Evolutionary conservation across 2,888 invertebrate species (phyloP).

Genomic region (Diaphora mendica): DNA sequence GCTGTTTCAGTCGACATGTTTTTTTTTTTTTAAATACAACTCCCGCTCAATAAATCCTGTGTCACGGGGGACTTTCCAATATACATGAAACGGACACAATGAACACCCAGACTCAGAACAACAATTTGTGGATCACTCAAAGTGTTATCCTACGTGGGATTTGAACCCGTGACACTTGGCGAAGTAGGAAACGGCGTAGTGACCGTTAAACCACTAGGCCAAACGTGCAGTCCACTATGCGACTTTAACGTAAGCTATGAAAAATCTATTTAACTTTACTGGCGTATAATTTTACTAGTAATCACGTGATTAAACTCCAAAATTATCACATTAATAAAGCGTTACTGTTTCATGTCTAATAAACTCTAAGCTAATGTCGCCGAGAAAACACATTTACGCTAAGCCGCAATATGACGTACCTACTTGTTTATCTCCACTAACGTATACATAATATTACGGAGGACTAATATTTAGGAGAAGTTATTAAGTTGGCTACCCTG

Average conservation of each 20-base stretch:
- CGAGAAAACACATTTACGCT: slow-evolving; percentile 1
- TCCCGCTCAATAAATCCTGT: too few relatives aligned
- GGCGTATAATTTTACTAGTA: slow-evolving; percentile 17
- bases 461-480: slow-evolving; percentile 18
- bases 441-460: slow-evolving; percentile 22
- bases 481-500: slow-evolving; percentile 13
- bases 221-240: too few relatives aligned
- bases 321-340: neutral
- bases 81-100: too few relatives aligned
- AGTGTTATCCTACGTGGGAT: too few relatives aligned
- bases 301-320: neutral
- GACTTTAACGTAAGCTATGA: neutral
- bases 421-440: neutral
- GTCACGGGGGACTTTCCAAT: too few relatives aligned
- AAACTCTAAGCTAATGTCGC: neutral
- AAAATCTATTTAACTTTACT: slow-evolving; percentile 14
- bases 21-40: too few relatives aligned
- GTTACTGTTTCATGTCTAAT: neutral
- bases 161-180: too few relatives aligned
- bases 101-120: too few relatives aligned
- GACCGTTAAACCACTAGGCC: too few relatives aligned
- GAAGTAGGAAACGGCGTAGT: too few relatives aligned
- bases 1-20: too few relatives aligned
- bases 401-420: slow-evolving; percentile 1
- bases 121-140: too few relatives aligned